Base-by-base conservation (phyloP, 2,888 invertebrate species). In the Baccha elongata region DNA sequence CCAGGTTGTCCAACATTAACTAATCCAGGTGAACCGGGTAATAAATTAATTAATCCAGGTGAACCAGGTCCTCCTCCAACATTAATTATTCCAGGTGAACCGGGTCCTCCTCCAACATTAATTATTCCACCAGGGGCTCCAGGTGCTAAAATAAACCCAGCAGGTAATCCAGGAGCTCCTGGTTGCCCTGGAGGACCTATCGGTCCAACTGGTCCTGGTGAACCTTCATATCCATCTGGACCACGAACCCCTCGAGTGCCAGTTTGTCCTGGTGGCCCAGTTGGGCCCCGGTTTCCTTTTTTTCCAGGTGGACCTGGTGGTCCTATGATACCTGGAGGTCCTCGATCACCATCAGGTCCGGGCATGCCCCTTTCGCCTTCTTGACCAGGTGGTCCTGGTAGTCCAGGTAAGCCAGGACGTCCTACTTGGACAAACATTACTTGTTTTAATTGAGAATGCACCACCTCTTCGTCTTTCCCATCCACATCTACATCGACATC, bases 371-470 rank as follows among this genome's bases (percentile, higher is more conserved):
- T 85, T 46, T 85, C 83, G 10, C 87, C 86, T 19, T 72, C 52
- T 21, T 55, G 50, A 11, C 87, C 87, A 0, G 84, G 50, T 5
- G 53, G 35, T 1, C 87, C 87, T 3, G 85, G 84, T 10, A 72
- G 60, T 0, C 86, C 87, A 1, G 86, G 85, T 1, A 83, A 85
- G 60, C 86, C 86, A 2, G 86, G 86, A 19, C 85, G 84, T 17
- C 86, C 87, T 55, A 85, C 84, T 29, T 85, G 85, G n/a, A 85
- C 85, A 44, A 15, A n/a, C 4, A 19, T n/a, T 17, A 85, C 64
- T 58, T 76, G 80, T n/a, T 53, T 55, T 1, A 19, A n/a, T 1
- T 35, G 11, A 0, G 7, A 1, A 50, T 15, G 0, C 1, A n/a
- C 0, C 3, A 32, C 26, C 19, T 29, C 29, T n/a, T 52, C 8